Conservation (phyloP, 1,140 invertebrate species). For the Dinothrombium tinctorium region DNA sequence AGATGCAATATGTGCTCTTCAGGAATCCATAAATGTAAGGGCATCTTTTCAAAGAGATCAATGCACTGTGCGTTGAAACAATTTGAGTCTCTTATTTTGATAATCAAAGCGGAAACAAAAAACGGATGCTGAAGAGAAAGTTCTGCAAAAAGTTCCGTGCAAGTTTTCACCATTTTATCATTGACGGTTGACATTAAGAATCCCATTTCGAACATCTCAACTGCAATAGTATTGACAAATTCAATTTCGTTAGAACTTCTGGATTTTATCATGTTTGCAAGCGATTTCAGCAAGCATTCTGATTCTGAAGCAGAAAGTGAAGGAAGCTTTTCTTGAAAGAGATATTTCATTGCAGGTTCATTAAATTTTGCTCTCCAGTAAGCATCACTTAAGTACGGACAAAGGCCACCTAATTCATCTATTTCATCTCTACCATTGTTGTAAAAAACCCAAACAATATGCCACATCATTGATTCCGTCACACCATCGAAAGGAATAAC, state of each 20-base stretch:
- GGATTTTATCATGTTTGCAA: constrained; percentile 12
- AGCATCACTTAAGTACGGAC: constrained; percentile 9
- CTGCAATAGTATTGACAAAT: constrained; percentile 4
- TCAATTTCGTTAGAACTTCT: constrained; percentile 4
- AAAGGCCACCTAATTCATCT: constrained; percentile 6
- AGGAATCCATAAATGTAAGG: constrained; percentile 4
- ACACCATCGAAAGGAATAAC: constrained; percentile 10
- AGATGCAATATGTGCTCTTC: constrained; percentile 5
- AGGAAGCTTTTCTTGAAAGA: constrained; percentile 10
- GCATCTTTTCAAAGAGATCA: constrained; percentile 5
- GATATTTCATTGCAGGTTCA: constrained; percentile 4
- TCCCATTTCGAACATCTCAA: constrained; percentile 9
- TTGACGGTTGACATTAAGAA: not conserved
- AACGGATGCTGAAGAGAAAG: constrained; percentile 1
- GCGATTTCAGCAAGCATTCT: constrained; percentile 6
- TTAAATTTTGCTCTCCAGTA: constrained; percentile 13
- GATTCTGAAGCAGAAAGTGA: constrained; percentile 4
- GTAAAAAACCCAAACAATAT: constrained; percentile 13
- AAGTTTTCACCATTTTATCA: constrained; percentile 1
- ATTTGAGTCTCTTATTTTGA: not conserved
- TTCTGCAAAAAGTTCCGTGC: constrained; percentile 1
- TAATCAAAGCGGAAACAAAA: not conserved
- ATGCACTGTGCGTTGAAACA: not conserved
- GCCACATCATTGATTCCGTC: constrained; percentile 13
- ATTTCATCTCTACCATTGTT: constrained; percentile 10